Percentiles rank a stretch among this genome's conserved stretches.
Conservation (phyloP, 2,888 invertebrate genomes). For the Sarcophaga caerulescens region DNA sequence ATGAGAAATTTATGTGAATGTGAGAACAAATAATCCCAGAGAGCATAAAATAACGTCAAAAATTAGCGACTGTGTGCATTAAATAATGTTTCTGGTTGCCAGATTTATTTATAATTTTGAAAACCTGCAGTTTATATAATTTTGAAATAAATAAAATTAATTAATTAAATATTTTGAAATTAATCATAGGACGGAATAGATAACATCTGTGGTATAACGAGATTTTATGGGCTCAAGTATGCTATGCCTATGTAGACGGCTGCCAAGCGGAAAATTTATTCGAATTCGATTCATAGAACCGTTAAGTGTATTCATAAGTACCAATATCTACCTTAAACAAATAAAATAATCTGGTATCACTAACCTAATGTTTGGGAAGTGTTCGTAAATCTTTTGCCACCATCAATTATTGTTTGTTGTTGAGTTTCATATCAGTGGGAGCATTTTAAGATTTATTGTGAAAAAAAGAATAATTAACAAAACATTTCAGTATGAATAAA, state of each 20-base stretch:
- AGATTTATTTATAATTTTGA: neutral
- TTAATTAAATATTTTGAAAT: too few species aligned
- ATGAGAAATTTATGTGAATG: neutral
- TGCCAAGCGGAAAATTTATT: too few species aligned
- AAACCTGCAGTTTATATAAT: too few species aligned
- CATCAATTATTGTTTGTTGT: constrained; percentile 49
- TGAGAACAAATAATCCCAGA: neutral
- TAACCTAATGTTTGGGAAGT: constrained; percentile 18
- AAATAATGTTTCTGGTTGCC: neutral
- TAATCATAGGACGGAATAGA: too few species aligned
- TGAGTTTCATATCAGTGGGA: constrained; percentile 18
- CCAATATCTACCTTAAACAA: neutral
- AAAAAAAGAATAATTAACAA: constrained; percentile 9
- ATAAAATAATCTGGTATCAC: constrained; percentile 11
- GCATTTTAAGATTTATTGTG: neutral
- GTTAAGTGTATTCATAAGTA: neutral
- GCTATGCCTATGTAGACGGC: neutral
- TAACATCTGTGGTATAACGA: too few species aligned
- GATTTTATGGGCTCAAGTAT: too few species aligned
- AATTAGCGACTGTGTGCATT: neutral
- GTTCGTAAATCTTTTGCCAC: constrained; percentile 17
- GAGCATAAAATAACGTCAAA: neutral
- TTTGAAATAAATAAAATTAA: too few species aligned
- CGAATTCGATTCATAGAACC: too few species aligned
- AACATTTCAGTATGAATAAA: constrained; percentile 41